Conservation (phyloP, 2,113 vertebrate species). For the Microcebus tavaratra region DNA sequence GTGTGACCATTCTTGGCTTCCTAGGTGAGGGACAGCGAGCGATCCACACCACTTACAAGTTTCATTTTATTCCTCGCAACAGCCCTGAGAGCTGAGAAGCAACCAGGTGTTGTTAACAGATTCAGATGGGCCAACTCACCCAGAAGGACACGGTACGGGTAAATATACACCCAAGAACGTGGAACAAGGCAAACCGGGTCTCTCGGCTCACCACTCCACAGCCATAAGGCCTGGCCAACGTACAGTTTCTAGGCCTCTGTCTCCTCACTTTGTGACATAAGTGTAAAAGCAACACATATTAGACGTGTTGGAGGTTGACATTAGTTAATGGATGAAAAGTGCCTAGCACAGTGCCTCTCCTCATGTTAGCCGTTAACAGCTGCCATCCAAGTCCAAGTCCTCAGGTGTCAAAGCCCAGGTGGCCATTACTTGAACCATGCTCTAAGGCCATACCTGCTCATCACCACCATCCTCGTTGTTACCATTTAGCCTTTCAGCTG, state of each 20-base stretch:
- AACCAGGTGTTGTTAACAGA: neutral
- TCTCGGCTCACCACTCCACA: neutral
- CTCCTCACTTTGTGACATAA: neutral
- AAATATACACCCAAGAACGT: neutral
- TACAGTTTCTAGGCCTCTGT: neutral
- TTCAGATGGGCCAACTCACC: neutral
- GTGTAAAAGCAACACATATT: neutral
- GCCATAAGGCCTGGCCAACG: neutral
- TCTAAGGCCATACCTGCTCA: neutral
- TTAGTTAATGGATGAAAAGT: neutral
- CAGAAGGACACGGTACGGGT: neutral
- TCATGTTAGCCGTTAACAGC: neutral
- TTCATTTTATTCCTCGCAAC: neutral
- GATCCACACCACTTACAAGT: neutral
- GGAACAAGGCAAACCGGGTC: neutral
- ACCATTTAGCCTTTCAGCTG: neutral
- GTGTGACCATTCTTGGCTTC: neutral
- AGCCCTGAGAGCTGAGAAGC: neutral
- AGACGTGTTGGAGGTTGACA: neutral
- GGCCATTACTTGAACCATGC: neutral
- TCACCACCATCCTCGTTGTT: neutral
- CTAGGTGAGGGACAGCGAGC: neutral
- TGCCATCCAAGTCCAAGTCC: neutral
- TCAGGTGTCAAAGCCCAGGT: neutral
- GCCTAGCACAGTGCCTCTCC: neutral